Percentiles rank a stretch among this genome's conserved stretches.
Conservation (phyloP, 1,140 invertebrate genomes). For the Aphelinus atriplicis region DNA sequence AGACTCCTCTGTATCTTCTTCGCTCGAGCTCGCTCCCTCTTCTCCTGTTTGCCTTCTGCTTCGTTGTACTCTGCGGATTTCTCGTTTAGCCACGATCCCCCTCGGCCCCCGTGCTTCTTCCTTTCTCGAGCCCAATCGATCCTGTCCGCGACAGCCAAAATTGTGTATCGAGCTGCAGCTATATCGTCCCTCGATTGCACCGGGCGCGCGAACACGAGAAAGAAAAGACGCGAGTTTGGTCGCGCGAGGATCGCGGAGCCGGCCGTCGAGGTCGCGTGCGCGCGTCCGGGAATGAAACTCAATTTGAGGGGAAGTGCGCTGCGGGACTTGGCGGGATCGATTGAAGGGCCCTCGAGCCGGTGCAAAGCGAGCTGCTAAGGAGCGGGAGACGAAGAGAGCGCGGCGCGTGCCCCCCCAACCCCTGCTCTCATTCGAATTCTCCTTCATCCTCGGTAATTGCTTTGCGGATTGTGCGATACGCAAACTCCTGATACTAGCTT, state of each 20-base stretch:
- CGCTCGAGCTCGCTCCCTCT: too few relatives aligned
- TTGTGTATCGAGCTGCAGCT: background rate
- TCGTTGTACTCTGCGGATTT: too few relatives aligned
- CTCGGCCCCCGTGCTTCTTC: too few relatives aligned
- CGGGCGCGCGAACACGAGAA: constrained; percentile 13
- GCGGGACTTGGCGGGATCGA: constrained; percentile 58
- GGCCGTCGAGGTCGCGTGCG: too few relatives aligned
- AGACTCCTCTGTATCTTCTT: constrained; percentile 14
- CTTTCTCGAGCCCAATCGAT: too few relatives aligned
- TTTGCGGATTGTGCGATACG: constrained; percentile 30
- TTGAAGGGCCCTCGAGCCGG: constrained; percentile 60
- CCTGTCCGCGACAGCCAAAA: too few relatives aligned
- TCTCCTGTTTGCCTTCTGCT: constrained; percentile 25
- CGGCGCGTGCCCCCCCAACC: constrained; percentile 55
- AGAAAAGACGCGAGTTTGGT: constrained; percentile 9
- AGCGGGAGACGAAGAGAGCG: constrained; percentile 55
- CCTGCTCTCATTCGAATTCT: constrained; percentile 52
- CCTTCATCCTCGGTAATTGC: constrained; percentile 50
- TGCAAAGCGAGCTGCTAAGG: background rate
- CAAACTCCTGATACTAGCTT: too few relatives aligned
- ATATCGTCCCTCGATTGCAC: constrained; percentile 15
- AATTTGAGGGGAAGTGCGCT: constrained; percentile 62
- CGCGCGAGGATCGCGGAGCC: too few relatives aligned
- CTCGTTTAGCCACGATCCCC: too few relatives aligned
- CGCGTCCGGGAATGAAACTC: constrained; percentile 53